A percentile compares a stretch with the other conserved stretches of the same genome.
phyloP scores from a whole-genome alignment of 2,888 invertebrate species.

The Desoria tigrina region DNA sequence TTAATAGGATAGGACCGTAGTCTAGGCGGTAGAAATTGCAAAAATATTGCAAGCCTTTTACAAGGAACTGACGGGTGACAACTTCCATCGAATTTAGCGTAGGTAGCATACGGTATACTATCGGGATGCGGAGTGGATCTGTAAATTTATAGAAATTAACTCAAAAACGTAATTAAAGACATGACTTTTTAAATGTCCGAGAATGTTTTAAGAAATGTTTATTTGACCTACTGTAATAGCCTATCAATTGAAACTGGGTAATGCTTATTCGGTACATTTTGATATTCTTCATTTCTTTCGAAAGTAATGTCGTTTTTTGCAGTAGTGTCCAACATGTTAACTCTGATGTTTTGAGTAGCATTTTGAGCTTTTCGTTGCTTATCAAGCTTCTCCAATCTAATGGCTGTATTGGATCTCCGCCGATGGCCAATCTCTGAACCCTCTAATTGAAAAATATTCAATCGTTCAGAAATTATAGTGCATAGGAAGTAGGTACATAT shows the following conservation, averaged over 20 bases:
- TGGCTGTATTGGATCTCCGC: conserved; percentile 83
- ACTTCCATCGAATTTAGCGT: conserved; percentile 88
- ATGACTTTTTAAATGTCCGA: neutral
- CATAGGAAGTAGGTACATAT: too few relatives aligned
- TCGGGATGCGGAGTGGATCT: conserved; percentile 44
- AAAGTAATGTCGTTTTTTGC: conserved; percentile 47
- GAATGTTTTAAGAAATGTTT: neutral
- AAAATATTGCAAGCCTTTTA: conserved; percentile 84
- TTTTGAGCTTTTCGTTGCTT: conserved; percentile 68
- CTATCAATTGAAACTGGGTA: conserved; percentile 38
- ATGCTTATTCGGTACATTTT: conserved; percentile 19
- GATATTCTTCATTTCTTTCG: conserved; percentile 35
- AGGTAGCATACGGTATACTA: conserved; percentile 64
- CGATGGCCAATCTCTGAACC: conserved; percentile 62
- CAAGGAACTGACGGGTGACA: conserved; percentile 57
- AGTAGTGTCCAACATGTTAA: conserved; percentile 36
- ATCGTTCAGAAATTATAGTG: conserved; percentile 9
- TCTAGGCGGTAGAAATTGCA: conserved; percentile 80
- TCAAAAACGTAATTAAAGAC: too few relatives aligned
- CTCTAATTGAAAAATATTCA: too few relatives aligned
- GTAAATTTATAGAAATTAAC: conserved; percentile 1
- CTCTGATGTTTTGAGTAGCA: conserved; percentile 55
- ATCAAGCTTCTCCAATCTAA: conserved; percentile 84
- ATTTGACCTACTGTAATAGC: conserved; percentile 44
- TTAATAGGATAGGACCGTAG: conserved; percentile 81